A percentile compares a stretch with the other conserved stretches of the same genome.
Conservation (phyloP, 2,113 vertebrate species). For the Hippocampus zosterae region DNA sequence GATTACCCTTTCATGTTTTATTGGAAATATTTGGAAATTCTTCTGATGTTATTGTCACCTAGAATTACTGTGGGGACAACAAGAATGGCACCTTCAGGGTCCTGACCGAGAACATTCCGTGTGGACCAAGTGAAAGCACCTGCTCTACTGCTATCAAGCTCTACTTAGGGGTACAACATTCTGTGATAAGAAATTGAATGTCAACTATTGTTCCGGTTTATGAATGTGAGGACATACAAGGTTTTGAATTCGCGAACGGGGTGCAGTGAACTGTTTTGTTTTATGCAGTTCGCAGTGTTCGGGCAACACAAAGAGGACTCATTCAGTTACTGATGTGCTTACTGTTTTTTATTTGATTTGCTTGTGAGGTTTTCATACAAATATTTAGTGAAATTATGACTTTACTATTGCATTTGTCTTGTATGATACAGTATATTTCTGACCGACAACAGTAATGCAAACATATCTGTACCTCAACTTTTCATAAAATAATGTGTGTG, state of each 20-base stretch:
- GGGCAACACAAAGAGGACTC: too few species aligned
- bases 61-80: conserved; percentile 79
- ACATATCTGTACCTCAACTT: too few species aligned
- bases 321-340: too few species aligned
- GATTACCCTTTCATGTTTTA: background rate
- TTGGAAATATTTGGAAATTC: conserved; percentile 3
- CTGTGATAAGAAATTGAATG: background rate
- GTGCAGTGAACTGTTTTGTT: too few species aligned
- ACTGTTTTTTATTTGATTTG: too few species aligned
- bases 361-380: too few species aligned
- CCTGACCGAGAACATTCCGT: conserved; percentile 82
- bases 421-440: too few species aligned
- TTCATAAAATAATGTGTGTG: too few species aligned
- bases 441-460: too few species aligned
- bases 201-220: background rate
- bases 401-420: background rate
- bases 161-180: conserved; percentile 75
- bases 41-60: conserved; percentile 25
- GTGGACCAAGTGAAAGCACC: conserved; percentile 79
- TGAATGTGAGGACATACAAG: background rate
- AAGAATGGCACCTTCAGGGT: conserved; percentile 76
- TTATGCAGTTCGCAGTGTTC: too few species aligned
- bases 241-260: too few species aligned
- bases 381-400: too few species aligned
- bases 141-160: conserved; percentile 88